These are phyloP conservation scores for Sphinx pinastri DNA, from an alignment of 2,888 invertebrate genomes.

Conservation along the genomic window DNA sequence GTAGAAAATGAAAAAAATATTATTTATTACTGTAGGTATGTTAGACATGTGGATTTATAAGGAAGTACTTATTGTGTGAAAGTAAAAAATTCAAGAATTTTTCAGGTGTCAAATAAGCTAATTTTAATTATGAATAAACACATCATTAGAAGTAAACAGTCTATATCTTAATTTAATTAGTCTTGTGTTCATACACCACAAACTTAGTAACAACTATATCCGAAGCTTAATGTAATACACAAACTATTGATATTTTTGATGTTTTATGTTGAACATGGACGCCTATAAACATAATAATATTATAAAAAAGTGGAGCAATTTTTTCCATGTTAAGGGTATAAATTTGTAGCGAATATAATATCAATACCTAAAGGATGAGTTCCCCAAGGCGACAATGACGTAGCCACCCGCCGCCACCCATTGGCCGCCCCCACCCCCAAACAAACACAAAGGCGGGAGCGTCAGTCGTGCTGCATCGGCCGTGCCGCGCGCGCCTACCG, in stretches of 20 bases:
- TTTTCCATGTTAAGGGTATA: not conserved
- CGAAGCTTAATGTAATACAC: too few species aligned
- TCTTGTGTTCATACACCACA: too few species aligned
- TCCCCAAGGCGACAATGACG: slow-evolving; percentile 61
- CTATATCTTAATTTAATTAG: too few species aligned
- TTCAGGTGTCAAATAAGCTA: too few species aligned
- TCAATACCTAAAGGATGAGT: slow-evolving; percentile 46
- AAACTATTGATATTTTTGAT: not conserved
- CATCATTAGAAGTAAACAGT: too few species aligned
- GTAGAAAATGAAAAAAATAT: too few species aligned
- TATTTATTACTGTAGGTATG: too few species aligned
- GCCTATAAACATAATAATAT: not conserved
- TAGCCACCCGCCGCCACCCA: slow-evolving; percentile 50
- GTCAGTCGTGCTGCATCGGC: slow-evolving; percentile 74
- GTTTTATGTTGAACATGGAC: not conserved
- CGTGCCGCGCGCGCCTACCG: slow-evolving; percentile 58
- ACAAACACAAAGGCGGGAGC: slow-evolving; percentile 52
- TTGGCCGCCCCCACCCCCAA: slow-evolving; percentile 47
- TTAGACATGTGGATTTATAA: too few species aligned
- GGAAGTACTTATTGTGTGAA: too few species aligned
- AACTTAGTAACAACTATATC: too few species aligned
- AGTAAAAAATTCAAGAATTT: too few species aligned
- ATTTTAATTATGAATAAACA: too few species aligned
- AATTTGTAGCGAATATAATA: slow-evolving; percentile 38
- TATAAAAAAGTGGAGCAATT: not conserved